Evolutionary conservation across 2,888 invertebrate genomes (phyloP), one percentile per base, ranked within the genome.

Genomic region (Acleris cristana): DNA sequence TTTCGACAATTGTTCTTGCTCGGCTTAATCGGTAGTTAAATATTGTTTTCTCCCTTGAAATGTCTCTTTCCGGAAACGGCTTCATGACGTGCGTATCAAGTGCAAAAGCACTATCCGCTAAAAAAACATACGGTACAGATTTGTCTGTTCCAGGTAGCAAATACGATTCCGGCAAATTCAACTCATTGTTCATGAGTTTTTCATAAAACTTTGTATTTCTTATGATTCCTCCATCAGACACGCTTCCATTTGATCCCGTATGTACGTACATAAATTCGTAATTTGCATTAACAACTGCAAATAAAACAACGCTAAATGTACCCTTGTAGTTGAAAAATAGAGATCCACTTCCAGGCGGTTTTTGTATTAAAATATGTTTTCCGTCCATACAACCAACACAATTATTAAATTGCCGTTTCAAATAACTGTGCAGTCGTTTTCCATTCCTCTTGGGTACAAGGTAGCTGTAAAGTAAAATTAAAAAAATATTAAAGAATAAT

Each of bases 181-280:
- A 7, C 26, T 53, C 26, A 16, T 53, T 26, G 5, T 53, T 53
- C 4, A 6, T 30, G 14, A 53, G 53, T 53, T 53, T 53, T 5
- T 10, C 53, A 30, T 53, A 53, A 26, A 53, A 53, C 16, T 26
- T 26, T 7, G 34, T 55, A 18, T 55, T 34, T 10, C n/a, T 30
- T 30, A 30, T 30, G 8, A 30, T 30, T 30, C 8, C 30, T 30
- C 8, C 30, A 30, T 30, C 30, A 8, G 30, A 30, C 30, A 30
- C 8, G 30, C 30, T 30, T 8, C 30, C 30, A 8, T 7, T 30
- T 30, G 30, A 30, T 30, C 30, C 30, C 8, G 30, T 30, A 30
- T 30, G 30, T 16, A 55, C 34, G 18, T 55, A 55, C 55, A 55
- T 55, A 55, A 55, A 55, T 12, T 55, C 55, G 55, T 55, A 55